A percentile compares a stretch with the other conserved stretches of the same genome.
Conservation (phyloP, 2,797 vertebrate species). For the Pangasius mekongensis region DNA sequence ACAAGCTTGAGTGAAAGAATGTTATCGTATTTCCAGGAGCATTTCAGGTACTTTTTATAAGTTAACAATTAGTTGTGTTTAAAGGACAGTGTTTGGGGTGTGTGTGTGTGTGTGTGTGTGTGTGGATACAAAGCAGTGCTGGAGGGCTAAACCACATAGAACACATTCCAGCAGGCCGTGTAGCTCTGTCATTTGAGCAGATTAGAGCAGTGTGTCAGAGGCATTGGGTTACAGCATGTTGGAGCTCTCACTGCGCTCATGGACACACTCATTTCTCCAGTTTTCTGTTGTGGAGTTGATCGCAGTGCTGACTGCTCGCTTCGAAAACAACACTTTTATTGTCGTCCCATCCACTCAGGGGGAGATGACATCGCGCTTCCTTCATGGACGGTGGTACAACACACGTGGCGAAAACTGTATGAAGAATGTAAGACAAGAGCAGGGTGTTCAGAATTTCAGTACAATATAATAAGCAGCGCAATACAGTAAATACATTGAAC, state of each 20-base stretch:
- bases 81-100: background rate
- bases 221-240: constrained; percentile 76
- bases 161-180: constrained; percentile 74
- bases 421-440: too few relatives aligned
- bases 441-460: too few relatives aligned
- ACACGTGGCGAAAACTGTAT: too few relatives aligned
- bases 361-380: background rate
- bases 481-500: too few relatives aligned
- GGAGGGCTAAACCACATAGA: constrained; percentile 68
- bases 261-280: background rate
- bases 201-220: constrained; percentile 73
- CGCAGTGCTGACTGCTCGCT: background rate
- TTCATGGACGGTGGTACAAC: too few relatives aligned
- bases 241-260: constrained; percentile 62
- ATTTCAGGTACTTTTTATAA: background rate
- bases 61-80: background rate
- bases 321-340: background rate
- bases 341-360: too few relatives aligned
- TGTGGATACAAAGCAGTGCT: constrained; percentile 54
- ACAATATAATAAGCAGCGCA: too few relatives aligned
- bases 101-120: background rate
- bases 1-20: background rate
- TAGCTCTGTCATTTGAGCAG: constrained; percentile 70
- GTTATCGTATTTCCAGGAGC: background rate
- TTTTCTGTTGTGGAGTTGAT: too few relatives aligned